phyloP scores from a whole-genome alignment of 1,140 invertebrate species.

The Zaprionus tsacasi region DNA sequence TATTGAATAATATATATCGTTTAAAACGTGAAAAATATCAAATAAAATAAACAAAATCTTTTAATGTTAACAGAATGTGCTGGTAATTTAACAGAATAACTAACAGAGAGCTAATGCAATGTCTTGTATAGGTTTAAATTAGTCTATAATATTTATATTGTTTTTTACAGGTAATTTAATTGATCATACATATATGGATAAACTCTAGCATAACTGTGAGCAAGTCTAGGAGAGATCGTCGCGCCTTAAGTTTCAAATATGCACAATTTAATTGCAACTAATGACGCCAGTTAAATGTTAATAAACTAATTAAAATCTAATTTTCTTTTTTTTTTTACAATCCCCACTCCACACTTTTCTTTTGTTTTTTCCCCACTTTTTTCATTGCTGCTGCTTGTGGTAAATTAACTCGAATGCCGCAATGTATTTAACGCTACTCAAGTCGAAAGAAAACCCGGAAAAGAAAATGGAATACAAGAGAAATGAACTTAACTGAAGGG shows the following conservation, averaged over 20 bases:
- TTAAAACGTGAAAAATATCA: too few species aligned
- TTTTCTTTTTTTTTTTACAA: slow-evolving; percentile 51
- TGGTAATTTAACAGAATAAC: too few species aligned
- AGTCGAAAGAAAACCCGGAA: slow-evolving; percentile 43
- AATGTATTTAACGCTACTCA: slow-evolving; percentile 75
- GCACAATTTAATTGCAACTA: slow-evolving; percentile 64
- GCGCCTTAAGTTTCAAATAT: slow-evolving; percentile 26
- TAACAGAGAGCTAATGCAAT: too few species aligned
- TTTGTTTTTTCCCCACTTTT: neutral
- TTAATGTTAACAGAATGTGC: too few species aligned
- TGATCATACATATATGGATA: too few species aligned
- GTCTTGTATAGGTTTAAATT: too few species aligned
- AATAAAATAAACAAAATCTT: too few species aligned
- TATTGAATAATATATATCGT: too few species aligned
- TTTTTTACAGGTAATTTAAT: too few species aligned
- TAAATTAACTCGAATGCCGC: slow-evolving; percentile 79
- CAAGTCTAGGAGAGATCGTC: too few species aligned
- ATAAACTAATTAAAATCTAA: slow-evolving; percentile 66
- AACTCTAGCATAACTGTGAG: too few species aligned
- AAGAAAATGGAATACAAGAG: slow-evolving; percentile 36
- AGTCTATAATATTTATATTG: too few species aligned
- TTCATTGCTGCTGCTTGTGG: slow-evolving; percentile 50
- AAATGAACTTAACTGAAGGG: slow-evolving; percentile 17
- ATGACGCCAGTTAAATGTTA: slow-evolving; percentile 68
- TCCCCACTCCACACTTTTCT: neutral